Percentiles rank a stretch among this genome's conserved stretches.
Conservation (phyloP, 2,113 vertebrate genomes). For the Crotophaga sulcirostris region DNA sequence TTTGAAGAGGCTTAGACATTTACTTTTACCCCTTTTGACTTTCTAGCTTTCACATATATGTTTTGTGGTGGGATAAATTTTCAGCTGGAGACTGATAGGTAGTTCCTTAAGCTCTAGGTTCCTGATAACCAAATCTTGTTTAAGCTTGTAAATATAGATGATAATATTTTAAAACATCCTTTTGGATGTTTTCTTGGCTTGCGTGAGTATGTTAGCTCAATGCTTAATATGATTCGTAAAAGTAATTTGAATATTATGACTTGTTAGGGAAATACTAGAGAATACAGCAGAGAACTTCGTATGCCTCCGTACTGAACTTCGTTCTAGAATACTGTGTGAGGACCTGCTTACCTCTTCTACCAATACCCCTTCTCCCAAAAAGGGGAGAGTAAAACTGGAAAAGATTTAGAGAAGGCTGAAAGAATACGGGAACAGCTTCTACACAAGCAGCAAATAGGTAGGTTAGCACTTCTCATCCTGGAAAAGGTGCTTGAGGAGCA, state of each 20-base stretch:
- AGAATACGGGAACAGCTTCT: background rate
- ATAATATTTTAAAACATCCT: background rate
- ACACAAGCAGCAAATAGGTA: background rate
- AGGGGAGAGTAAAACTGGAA: background rate
- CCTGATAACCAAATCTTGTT: background rate
- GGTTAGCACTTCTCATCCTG: background rate
- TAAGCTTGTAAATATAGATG: background rate
- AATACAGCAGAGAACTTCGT: background rate
- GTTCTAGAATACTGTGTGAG: background rate
- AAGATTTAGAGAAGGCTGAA: background rate
- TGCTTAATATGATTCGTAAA: background rate
- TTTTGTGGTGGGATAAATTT: background rate
- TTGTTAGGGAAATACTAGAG: background rate
- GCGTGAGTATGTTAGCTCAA: background rate
- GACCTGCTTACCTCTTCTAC: background rate
- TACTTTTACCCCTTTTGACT: background rate
- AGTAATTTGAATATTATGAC: rapidly evolving
- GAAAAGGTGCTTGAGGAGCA: background rate
- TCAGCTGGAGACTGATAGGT: background rate
- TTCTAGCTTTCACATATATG: background rate
- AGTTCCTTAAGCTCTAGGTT: background rate
- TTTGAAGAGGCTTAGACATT: background rate
- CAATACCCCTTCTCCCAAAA: rapidly evolving
- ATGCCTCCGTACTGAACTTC: background rate
- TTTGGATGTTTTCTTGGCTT: background rate